Percentiles rank a stretch among this genome's conserved stretches.
Evolutionary conservation across 2,888 invertebrate genomes (phyloP).

Genomic region (Volucella zonaria): DNA sequence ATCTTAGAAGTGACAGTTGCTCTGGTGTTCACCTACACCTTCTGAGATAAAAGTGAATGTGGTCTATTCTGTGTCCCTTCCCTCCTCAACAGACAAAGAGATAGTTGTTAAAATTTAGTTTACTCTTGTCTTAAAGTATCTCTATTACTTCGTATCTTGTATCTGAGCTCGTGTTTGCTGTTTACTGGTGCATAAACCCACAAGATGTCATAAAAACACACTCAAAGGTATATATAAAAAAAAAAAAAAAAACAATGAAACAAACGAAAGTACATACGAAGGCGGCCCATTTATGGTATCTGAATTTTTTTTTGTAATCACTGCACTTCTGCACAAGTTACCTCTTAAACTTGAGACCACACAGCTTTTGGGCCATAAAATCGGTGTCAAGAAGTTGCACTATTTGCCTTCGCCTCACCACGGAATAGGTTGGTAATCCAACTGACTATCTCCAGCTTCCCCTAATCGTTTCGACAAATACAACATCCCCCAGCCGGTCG

Average conservation of each 20-base stretch:
- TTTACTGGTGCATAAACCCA: constrained; percentile 26
- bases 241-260: neutral
- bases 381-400: constrained; percentile 47
- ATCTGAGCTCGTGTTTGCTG: neutral
- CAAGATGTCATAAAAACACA: constrained; percentile 32
- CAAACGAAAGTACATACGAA: constrained; percentile 20
- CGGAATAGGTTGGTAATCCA: neutral
- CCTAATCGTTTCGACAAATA: constrained; percentile 39
- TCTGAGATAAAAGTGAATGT: constrained; percentile 44
- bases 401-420: constrained; percentile 32
- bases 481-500: neutral
- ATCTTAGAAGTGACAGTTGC: neutral
- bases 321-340: constrained; percentile 29
- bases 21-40: constrained; percentile 26
- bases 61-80: neutral
- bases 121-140: constrained; percentile 11
- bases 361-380: constrained; percentile 34
- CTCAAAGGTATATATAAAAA: neutral
- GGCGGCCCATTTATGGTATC: constrained; percentile 34
- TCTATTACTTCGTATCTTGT: neutral
- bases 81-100: constrained; percentile 5
- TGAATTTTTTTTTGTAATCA: constrained; percentile 5
- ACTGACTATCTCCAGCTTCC: constrained; percentile 41
- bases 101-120: constrained; percentile 46
- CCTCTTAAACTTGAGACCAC: neutral